Percentiles rank a stretch among this genome's conserved stretches.
These are phyloP conservation scores for Sarcophaga bullata DNA, from an alignment of 1,140 invertebrate species.

Conservation along the genomic window DNA sequence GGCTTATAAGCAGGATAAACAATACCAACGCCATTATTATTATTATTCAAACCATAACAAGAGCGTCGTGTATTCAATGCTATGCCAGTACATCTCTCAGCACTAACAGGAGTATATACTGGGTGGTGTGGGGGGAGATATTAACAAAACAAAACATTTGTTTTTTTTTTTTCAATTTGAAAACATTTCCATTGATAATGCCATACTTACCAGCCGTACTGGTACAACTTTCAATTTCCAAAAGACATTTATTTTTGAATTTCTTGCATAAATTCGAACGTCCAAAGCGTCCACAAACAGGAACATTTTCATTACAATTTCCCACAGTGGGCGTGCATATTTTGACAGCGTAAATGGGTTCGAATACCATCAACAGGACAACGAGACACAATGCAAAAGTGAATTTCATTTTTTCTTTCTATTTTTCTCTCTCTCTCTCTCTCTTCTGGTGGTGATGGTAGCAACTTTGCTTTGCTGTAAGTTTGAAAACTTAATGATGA, in stretches of 20 bases:
- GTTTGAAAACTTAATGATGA: neutral
- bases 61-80: neutral
- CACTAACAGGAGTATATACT: neutral
- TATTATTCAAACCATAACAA: neutral
- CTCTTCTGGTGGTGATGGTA: neutral
- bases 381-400: neutral
- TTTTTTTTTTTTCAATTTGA: neutral
- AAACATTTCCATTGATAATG: neutral
- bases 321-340: neutral
- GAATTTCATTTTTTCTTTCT: conserved; percentile 7
- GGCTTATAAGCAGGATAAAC: no score
- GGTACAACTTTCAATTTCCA: neutral
- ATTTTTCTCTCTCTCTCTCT: neutral
- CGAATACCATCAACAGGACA: neutral
- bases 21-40: no score
- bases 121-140: neutral
- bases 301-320: neutral
- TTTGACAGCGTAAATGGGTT: neutral
- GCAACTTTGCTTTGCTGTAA: neutral
- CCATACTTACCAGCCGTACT: neutral
- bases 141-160: neutral
- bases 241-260: conserved; percentile 19
- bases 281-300: conserved; percentile 30
- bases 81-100: neutral
- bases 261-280: conserved; percentile 6